Conservation (phyloP, 2,797 vertebrate species). For the Cyprinodon diabolis region DNA sequence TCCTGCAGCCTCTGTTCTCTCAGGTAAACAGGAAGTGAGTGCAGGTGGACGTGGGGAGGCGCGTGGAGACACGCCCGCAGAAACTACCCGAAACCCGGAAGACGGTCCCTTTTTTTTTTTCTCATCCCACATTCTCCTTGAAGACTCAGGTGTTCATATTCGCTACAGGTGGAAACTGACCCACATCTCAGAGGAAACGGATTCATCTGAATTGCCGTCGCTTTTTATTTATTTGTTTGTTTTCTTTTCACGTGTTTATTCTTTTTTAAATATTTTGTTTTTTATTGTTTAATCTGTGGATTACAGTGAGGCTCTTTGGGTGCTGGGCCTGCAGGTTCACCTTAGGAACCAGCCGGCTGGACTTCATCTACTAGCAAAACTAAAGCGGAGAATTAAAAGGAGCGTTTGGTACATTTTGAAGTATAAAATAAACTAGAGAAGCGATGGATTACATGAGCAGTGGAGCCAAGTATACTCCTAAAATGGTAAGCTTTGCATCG, state of each 20-base stretch:
- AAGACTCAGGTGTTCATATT: slow-evolving; percentile 1
- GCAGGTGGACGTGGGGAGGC: slow-evolving; percentile 31
- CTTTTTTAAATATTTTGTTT: background rate
- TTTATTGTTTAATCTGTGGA: background rate
- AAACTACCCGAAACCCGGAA: slow-evolving; percentile 62
- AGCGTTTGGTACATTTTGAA: background rate
- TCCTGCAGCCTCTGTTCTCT: background rate
- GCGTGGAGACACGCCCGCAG: slow-evolving; percentile 61
- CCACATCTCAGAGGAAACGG: background rate
- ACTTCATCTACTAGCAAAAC: background rate
- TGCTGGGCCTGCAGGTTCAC: slow-evolving; percentile 34
- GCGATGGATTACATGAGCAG: slow-evolving; percentile 77
- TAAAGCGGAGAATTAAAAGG: background rate
- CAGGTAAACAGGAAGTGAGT: slow-evolving; percentile 64
- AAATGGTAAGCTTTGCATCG: slow-evolving; percentile 45
- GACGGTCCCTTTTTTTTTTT: background rate
- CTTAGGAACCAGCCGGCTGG: background rate
- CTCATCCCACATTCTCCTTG: background rate
- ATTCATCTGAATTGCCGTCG: background rate
- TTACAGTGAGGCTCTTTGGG: background rate
- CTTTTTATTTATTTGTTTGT: background rate
- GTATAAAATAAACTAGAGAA: background rate
- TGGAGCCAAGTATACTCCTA: slow-evolving; percentile 73
- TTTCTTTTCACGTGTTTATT: background rate
- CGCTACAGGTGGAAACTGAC: background rate